Evolutionary conservation across 2,888 invertebrate species (phyloP), one percentile per base, ranked within the genome.

Genomic region (Heliconius ethilla): DNA sequence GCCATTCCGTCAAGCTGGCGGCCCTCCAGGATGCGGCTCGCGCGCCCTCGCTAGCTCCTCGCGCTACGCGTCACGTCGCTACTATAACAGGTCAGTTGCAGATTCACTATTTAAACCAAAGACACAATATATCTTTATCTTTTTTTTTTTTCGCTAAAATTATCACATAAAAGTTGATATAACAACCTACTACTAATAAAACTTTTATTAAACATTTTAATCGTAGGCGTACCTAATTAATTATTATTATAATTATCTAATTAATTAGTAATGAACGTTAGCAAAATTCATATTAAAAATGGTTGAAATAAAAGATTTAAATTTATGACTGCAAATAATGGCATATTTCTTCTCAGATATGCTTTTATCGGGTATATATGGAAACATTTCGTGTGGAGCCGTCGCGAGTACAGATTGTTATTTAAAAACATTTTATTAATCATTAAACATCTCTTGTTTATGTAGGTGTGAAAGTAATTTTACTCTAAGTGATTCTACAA

Each of bases 11-110:
- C 96, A 96, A 97, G 95, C 97, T 97, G 97, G 97, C 97, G 96
- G 96, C 96, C 96, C 95, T 96, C 94, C 96, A 96, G 95, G 96
- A 96, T 96, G 96, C 91, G 95, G 96, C 95, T 95, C 95, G 96
- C 95, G 96, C 96, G 95, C 95, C 95, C 95, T 95, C 96, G 95
- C 94, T 92, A 94, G 89, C 91, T 91, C 88, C 91, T 93, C 92
- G 95, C 91, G 89, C 88, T 85, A 92, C 93, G 85, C 94, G 95
- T 84, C 95, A 96, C 95, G 96, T 96, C 88, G 96, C 95, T 88
- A 96, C 96, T 86, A 94, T 96, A 86, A 97, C 97, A 90, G 97
- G 97, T 96, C 85, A 94, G 93, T 86, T 62, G 25, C 5, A 70
- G n/a, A 45, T 25, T 33, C 5, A 10, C n/a, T 27, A 9, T n/a